phyloP scores from a whole-genome alignment of 2,797 vertebrate species.

The Mionectes olivaceus region DNA sequence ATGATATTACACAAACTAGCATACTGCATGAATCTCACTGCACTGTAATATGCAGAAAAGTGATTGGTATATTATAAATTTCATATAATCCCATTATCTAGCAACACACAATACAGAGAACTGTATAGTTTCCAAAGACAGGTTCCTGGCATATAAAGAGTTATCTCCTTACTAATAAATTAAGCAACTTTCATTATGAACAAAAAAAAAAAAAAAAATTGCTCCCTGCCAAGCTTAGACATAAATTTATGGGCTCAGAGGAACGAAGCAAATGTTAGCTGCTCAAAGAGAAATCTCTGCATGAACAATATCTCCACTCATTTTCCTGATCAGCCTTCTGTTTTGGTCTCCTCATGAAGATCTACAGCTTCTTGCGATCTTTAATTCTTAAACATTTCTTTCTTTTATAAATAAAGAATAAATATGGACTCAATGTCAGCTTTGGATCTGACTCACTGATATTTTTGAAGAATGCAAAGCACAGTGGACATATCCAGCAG shows the following conservation, averaged over 20 bases:
- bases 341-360: not conserved
- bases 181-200: not conserved
- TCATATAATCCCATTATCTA: not conserved
- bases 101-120: not conserved
- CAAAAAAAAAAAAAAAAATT: not conserved
- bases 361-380: not conserved
- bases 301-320: not conserved
- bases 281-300: not conserved
- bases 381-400: not conserved
- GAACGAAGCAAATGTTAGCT: not conserved
- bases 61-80: not conserved
- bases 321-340: not conserved
- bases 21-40: not conserved
- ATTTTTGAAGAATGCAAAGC: not conserved
- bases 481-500: not conserved
- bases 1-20: not conserved
- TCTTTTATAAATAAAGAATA: not conserved
- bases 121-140: not conserved
- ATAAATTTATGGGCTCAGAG: not conserved
- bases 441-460: not conserved
- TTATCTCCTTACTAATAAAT: not conserved
- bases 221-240: not conserved
- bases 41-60: not conserved
- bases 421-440: fast-evolving
- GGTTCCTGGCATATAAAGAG: not conserved